Base-by-base conservation (phyloP, 2,797 vertebrate genomes). In the Labroides dimidiatus region DNA sequence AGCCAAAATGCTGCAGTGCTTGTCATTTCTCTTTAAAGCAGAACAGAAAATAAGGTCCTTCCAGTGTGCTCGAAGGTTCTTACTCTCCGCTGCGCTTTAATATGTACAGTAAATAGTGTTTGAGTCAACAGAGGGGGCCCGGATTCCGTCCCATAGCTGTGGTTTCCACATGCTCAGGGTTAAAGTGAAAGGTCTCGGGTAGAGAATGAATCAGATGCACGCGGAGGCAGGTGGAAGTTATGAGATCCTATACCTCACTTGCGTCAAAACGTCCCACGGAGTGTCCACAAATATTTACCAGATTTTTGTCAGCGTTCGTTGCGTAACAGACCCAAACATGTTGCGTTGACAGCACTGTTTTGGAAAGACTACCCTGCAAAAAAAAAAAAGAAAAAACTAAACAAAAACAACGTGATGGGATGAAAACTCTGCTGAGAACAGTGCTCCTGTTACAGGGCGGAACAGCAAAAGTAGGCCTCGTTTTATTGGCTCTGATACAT, bases 141-240 rank as follows among this genome's bases (percentile, higher is more conserved):
- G 53, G 72, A 84, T 82, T 82, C 47, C 9, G 30, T 80, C 75
- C 66, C 52, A 58, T 55, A 76, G 77, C 62, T 58, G 1, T 20
- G 21, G 53, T 58, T 76, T 72, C 64, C 58, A 15, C 68, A 65
- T 55, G 71, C 52, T 65, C 59, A 43, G 39, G 64, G 67, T 84
- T 74, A 59, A 76, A 75, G 77, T 73, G 59, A 55, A 82, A 84
- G 59, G 75, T 78, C 73, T 50, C 19, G 41, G 21, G 71, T 39
- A 50, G 52, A 78, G 80, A 89, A 85, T 91, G 84, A 91, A 89
- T 91, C 89, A 89, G 48, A 86, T 61, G 48, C 41, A 62, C 64
- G 87, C 37, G 73, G 84, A 84, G 88, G 86, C 84, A 84, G 73
- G 10, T 30, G 71, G 13, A 68, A 70, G 80, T 81, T 77, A 75